phyloP scores from a whole-genome alignment of 2,888 invertebrate genomes.

The Tipula confusa region DNA sequence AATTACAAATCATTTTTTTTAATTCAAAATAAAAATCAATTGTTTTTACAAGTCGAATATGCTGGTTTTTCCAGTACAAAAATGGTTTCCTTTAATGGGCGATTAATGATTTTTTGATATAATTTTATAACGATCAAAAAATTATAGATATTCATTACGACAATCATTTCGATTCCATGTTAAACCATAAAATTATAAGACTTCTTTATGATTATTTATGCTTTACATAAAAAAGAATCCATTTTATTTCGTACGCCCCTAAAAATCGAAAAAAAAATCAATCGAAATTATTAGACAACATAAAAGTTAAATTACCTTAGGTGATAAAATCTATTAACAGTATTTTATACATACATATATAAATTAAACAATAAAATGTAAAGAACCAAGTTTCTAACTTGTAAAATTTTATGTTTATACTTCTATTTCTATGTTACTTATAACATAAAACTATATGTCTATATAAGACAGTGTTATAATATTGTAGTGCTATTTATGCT shows the following conservation, averaged over 20 bases:
- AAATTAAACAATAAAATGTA: neutral
- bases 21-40: no score
- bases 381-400: neutral
- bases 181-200: neutral
- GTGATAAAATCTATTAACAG: neutral
- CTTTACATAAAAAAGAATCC: neutral
- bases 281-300: neutral
- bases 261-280: neutral
- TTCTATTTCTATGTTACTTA: neutral
- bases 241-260: neutral
- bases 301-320: conserved; percentile 3
- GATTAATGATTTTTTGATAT: no score
- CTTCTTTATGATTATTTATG: neutral
- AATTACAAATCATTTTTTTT: no score
- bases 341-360: no score
- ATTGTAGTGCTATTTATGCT: no score
- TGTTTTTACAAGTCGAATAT: no score
- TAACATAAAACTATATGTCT: no score
- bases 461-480: no score
- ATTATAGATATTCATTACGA: no score
- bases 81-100: no score
- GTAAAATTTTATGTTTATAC: neutral
- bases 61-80: no score
- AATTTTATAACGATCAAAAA: no score
- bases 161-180: neutral